These are phyloP conservation scores for Redunca redunca DNA, from an alignment of 2,113 vertebrate genomes.

Conservation along the genomic window DNA sequence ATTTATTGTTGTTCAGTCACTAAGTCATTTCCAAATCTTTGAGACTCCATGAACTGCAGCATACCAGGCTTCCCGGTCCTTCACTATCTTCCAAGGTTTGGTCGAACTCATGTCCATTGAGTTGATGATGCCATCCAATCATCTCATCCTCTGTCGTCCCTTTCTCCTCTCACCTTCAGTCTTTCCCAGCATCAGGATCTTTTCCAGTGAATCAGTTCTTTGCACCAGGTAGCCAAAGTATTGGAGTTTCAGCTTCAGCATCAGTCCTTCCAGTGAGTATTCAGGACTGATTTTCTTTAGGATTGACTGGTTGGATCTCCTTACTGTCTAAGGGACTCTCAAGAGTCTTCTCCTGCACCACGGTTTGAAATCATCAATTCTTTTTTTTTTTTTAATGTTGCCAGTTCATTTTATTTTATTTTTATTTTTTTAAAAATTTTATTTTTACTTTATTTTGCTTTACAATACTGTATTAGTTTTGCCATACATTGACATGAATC, in stretches of 20 bases:
- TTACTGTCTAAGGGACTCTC: neutral
- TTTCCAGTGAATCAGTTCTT: neutral
- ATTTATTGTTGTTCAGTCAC: neutral
- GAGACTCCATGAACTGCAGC: neutral
- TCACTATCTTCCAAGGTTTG: neutral
- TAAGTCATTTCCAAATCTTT: neutral
- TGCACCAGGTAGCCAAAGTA: neutral
- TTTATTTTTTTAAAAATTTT: too few relatives aligned
- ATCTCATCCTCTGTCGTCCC: neutral
- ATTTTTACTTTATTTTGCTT: too few relatives aligned
- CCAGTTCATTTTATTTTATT: too few relatives aligned
- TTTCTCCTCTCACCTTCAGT: neutral
- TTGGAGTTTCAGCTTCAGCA: neutral
- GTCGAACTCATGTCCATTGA: neutral
- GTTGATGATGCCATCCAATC: neutral
- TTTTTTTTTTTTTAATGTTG: neutral
- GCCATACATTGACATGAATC: too few relatives aligned
- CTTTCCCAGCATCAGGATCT: neutral
- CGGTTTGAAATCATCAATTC: neutral
- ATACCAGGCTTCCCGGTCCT: neutral
- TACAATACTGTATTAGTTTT: too few relatives aligned
- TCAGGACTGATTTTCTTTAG: neutral
- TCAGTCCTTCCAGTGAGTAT: neutral
- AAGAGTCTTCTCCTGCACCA: neutral
- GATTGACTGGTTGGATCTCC: neutral